Evolutionary conservation across 2,888 invertebrate genomes (phyloP), one percentile per base, ranked within the genome.

Genomic region (Mythimna vitellina): DNA sequence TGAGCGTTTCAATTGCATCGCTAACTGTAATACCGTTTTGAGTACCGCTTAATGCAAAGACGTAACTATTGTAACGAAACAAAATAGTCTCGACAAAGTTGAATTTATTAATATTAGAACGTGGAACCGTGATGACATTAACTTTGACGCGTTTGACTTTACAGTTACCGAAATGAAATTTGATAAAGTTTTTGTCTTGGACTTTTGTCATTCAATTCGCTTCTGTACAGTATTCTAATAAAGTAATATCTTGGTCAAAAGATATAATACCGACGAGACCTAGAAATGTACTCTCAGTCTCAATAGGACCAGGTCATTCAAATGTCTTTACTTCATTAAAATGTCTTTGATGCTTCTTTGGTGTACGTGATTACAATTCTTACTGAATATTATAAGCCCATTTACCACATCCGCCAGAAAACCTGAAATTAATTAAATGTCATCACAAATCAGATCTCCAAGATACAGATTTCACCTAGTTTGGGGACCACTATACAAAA

Each of bases 21-120:
- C 82, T 83, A 85, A 87, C 88, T 86, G 89, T 91, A 89, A 92
- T 93, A 95, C 94, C 94, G 94, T 93, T 94, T 86, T 78, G 83
- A 90, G 92, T 94, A 94, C 93, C 94, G 94, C 92, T 94, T 88
- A 84, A 88, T 89, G 87, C 80, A 86, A 87, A 87, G 87, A 89
- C 89, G 91, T 91, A 91, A 93, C 90, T 83, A 90, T 90, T 89
- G 86, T 87, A 80, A 86, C 83, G 86, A 88, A 88, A 87, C 83
- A 89, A 87, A 85, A 85, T 83, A 78, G 82, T 87, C 88, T 71
- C 64, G 62, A 76, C 70, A 75, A 54, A 75, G 60, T 76, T 71
- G 73, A 79, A 76, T 83, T 75, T 81, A 76, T 85, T 81, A 78
- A 76, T 80, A 76, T 68, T 69, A 57, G 67, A 81, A 75, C 70